A percentile compares a stretch with the other conserved stretches of the same genome.
Evolutionary conservation across 2,888 invertebrate species (phyloP).

Genomic region (Chirona hameri): DNA sequence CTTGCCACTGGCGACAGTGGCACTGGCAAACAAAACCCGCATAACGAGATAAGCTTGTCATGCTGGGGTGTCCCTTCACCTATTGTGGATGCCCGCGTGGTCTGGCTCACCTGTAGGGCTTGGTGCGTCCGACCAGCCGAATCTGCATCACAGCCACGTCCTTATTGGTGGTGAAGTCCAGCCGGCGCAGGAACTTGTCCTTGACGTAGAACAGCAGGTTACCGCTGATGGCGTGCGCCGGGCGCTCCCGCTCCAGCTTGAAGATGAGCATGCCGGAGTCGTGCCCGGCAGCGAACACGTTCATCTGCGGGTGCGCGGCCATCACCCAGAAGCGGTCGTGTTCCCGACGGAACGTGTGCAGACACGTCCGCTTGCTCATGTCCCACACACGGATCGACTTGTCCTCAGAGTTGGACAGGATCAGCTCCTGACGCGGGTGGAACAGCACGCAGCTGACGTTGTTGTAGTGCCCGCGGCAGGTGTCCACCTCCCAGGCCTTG

Average conservation of each 20-base stretch:
- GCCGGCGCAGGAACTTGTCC: conserved; percentile 68
- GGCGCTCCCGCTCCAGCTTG: conserved; percentile 87
- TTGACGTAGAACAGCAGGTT: conserved; percentile 95
- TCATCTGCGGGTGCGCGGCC: conserved; percentile 87
- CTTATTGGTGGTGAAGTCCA: conserved; percentile 90
- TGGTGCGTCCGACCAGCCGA: conserved; percentile 70
- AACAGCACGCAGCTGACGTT: conserved; percentile 97
- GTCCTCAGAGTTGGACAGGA: conserved; percentile 78
- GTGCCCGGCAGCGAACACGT: conserved; percentile 98
- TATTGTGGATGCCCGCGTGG: no score
- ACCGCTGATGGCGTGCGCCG: conserved; percentile 90
- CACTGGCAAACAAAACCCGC: no score
- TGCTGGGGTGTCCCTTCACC: no score
- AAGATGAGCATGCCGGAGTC: conserved; percentile 96
- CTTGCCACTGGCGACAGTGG: no score
- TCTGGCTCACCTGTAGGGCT: conserved; percentile 43
- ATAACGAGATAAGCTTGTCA: no score
- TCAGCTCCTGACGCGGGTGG: conserved; percentile 94
- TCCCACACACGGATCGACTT: conserved; percentile 78
- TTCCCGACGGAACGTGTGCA: conserved; percentile 89
- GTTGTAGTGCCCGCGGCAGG: conserved; percentile 99
- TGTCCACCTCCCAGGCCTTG: conserved; percentile 99
- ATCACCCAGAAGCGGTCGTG: conserved; percentile 98
- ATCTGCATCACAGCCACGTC: conserved; percentile 91
- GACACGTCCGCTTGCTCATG: conserved; percentile 87